A percentile compares a stretch with the other conserved stretches of the same genome.
Conservation (phyloP, 2,888 invertebrate genomes). For the Agrotis segetum region DNA sequence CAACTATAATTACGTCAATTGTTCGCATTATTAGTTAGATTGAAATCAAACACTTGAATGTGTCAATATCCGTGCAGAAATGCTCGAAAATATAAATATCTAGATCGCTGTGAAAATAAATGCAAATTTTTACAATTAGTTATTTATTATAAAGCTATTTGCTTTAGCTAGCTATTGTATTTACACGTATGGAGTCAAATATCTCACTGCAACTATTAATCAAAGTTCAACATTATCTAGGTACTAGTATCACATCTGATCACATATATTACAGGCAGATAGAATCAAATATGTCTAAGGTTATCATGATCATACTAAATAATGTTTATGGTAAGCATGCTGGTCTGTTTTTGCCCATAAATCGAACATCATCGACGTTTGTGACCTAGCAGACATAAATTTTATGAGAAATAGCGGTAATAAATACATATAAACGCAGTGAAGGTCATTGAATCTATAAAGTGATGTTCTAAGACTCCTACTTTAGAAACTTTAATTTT, state of each 20-base stretch:
- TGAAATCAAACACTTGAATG: background rate
- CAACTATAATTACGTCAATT: no score
- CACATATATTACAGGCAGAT: constrained; percentile 8
- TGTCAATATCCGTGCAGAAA: background rate
- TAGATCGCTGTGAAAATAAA: background rate
- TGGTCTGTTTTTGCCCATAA: background rate
- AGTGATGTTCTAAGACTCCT: no score
- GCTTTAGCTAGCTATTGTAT: background rate
- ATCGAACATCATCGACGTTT: no score
- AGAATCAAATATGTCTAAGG: background rate
- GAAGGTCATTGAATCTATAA: no score
- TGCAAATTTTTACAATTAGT: background rate
- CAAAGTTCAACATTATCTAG: background rate
- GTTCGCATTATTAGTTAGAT: no score
- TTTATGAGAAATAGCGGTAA: no score
- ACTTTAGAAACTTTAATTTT: background rate
- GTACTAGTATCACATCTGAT: background rate
- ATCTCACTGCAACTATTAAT: background rate
- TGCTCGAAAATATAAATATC: background rate
- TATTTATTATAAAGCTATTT: background rate
- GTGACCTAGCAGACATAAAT: no score
- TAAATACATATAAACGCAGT: no score
- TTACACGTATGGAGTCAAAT: background rate
- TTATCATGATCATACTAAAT: background rate
- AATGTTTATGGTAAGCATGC: background rate